Evolutionary conservation across 2,113 vertebrate genomes (phyloP), one percentile per base, ranked within the genome.

Genomic region (Diphyllodes magnificus): DNA sequence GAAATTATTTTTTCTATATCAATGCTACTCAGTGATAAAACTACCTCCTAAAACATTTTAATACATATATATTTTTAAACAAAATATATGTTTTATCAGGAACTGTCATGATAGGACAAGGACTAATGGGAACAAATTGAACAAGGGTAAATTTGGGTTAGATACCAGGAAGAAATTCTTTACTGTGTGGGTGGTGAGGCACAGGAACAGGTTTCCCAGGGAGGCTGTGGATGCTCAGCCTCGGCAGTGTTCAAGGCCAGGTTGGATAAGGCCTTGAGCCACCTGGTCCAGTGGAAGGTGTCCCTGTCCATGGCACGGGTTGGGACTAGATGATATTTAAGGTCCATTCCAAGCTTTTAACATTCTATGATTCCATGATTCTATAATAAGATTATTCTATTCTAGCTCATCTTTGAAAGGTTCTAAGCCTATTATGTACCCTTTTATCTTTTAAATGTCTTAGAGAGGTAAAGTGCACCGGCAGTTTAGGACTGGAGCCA

Each of bases 151-250:
- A 45, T 40, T 31, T 30, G 17, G 8, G 21, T 60, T 40, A 27
- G 11, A 13, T 31, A 25, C 19, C 8, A 68, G n/a, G 28, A 21
- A 47, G 45, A 45, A 47, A 35, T 53, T 60, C 8, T 60, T 53
- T 15, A 5, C 12, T 12, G 17, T 39, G 6, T 0, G 2, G 11
- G 39, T 21, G 39, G 7, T 39, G 28, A 60, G 23, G 11, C 1
- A 1, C 15, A 30, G 44, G 44, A 82, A 30, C 9, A 17, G 19
- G 39, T 12, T 66, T 6, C 9, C 10, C 37, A 51, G 19, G 19
- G 68, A 51, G 13, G 15, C 7, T 73, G 13, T 21, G 51, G 20
- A 25, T 60, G 20, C 19, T 50, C 45, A 40, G 11, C 30, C 25
- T 25, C 23, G 8, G 40, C 7, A 56, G 24, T 14, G 39, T 8